These are phyloP conservation scores for Lymantria dispar DNA, from an alignment of 2,888 invertebrate species.

Conservation along the genomic window DNA sequence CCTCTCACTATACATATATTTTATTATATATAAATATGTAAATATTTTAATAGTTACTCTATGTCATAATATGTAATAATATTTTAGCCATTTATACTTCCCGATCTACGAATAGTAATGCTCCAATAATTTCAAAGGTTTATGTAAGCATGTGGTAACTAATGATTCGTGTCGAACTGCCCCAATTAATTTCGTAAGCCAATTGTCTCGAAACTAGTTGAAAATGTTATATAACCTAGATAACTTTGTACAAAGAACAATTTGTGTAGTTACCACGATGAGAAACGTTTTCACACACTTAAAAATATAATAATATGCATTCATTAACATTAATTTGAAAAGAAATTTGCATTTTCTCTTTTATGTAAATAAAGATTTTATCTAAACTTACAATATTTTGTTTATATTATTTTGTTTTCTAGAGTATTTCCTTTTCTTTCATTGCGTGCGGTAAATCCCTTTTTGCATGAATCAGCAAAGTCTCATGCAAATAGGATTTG, in stretches of 20 bases:
- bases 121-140: conserved; percentile 41
- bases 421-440: neutral
- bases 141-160: conserved; percentile 54
- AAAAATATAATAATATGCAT: conserved; percentile 2
- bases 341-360: neutral
- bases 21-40: too few relatives aligned
- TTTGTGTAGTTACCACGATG: conserved; percentile 9
- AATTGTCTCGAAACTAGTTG: conserved; percentile 38
- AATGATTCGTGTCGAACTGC: conserved; percentile 45
- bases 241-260: conserved; percentile 15
- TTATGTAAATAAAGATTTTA: neutral
- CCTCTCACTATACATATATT: too few relatives aligned
- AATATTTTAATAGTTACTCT: too few relatives aligned
- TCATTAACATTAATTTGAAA: conserved; percentile 1
- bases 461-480: too few relatives aligned
- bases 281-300: conserved; percentile 2
- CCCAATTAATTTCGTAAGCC: conserved; percentile 49
- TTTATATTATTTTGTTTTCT: neutral
- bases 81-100: conserved; percentile 22
- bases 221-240: conserved; percentile 35
- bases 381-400: neutral
- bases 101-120: conserved; percentile 32
- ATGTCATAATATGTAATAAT: too few relatives aligned
- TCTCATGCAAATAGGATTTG: too few relatives aligned
- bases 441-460: too few relatives aligned